Base-by-base conservation (phyloP, 2,888 invertebrate species). In the Sclerodermus sp. region DNA sequence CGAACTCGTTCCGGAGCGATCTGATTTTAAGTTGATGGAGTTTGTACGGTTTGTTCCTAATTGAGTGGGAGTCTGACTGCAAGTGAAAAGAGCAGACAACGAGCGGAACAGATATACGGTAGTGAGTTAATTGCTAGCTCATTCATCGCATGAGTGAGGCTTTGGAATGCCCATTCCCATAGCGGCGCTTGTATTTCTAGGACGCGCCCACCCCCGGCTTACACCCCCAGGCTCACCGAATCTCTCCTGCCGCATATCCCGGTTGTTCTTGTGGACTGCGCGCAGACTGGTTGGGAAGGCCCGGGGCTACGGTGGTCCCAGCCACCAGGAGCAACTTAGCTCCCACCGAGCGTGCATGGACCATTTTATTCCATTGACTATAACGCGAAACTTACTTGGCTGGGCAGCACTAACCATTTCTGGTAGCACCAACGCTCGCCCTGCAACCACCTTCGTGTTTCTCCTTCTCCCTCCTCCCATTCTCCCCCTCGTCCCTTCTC, bases 321-420 rank as follows among this genome's bases (percentile, higher is more conserved):
- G 53, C 58, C 62, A 62, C 55, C 62, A 60, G 62, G 46, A 34
- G 45, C 60, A 67, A 67, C 66, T 68, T 68, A 62, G 62, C 55
- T 59, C 62, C 61, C 60, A 63, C 60, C 57, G 60, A 58, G 60
- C 64, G 50, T 23, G 57, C 55, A 51, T 8, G 56, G 58, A 67
- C 64, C 64, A 67, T 74, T 74, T 70, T 70, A 71, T 71, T 70
- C 64, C 70, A 68, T 70, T 67, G 68, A 67, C 67, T 71, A 61
- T 66, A 69, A 66, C 65, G 64, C 55, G 57, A 66, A 73, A 73
- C 67, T 71, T 71, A 63, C 68, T 68, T 64, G 64, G 61, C 59
- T 47, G 50, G 17, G 3, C 23, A 53, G 57, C 60, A 62, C 64
- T 64, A 62, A 64, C 65, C 64, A 59, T 62, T 56, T 51, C 57